These are phyloP conservation scores for Plotosus lineatus DNA, from an alignment of 2,113 vertebrate species.

Conservation along the genomic window DNA sequence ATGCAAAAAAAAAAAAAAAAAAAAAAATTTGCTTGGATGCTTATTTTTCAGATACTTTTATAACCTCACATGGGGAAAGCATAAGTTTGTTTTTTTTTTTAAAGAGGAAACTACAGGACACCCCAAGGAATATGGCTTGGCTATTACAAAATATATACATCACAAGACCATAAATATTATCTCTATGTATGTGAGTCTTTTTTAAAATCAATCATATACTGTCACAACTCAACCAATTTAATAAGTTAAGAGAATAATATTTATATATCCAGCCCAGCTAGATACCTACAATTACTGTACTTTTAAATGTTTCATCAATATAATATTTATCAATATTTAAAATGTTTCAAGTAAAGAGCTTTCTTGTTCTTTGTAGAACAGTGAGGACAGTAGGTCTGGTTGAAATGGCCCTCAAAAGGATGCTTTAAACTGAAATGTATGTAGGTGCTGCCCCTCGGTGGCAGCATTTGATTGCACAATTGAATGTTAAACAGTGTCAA, in stretches of 20 bases:
- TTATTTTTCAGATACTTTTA: not conserved
- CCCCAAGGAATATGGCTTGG: constrained; percentile 46
- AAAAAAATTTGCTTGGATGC: constrained; percentile 23
- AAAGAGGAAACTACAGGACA: constrained; percentile 19
- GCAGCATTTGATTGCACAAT: constrained; percentile 35
- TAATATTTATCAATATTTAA: constrained; percentile 20
- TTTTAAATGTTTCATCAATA: not conserved
- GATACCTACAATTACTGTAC: constrained; percentile 42
- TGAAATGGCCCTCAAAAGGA: constrained; percentile 23
- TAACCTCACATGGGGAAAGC: not conserved
- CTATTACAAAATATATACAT: constrained; percentile 56
- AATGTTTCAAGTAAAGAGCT: constrained; percentile 23
- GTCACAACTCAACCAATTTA: constrained; percentile 49
- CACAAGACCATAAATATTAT: constrained; percentile 47
- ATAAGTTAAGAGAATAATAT: constrained; percentile 52
- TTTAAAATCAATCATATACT: constrained; percentile 21
- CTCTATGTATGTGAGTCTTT: constrained; percentile 48
- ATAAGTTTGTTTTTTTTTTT: not conserved
- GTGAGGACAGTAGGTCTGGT: not conserved
- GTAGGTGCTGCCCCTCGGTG: constrained; percentile 67
- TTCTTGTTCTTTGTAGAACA: constrained; percentile 20
- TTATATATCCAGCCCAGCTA: constrained; percentile 69
- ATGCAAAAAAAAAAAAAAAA: constrained; percentile 49
- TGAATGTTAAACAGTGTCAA: not conserved
- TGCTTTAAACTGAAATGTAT: constrained; percentile 30